Evolutionary conservation across 2,888 invertebrate species (phyloP), one percentile per base, ranked within the genome.

Genomic region (Micropterix aruncella): DNA sequence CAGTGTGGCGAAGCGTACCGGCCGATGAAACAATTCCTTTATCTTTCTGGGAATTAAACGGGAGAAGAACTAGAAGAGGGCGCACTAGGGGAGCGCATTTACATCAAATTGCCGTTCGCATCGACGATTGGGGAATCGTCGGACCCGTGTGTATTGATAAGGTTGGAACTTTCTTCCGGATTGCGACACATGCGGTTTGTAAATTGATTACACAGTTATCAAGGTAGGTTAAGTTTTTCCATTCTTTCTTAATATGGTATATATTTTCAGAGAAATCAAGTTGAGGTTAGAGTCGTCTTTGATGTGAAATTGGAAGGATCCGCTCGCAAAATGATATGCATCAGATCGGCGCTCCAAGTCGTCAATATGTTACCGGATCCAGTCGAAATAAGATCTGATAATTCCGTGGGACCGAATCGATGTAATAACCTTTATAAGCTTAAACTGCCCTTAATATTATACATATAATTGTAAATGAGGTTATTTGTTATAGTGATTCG

Each of bases 71-170:
- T 65, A 70, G 75, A 47, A 63, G 79, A 37, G 73, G 76, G 56
- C 82, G 86, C 60, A 83, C 85, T 0, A 88, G 87, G 60, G 78
- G 80, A 56, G 72, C 83, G 52, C 75, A 80, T 55, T 76, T 88
- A 56, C 92, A 93, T 69, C 93, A 94, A 63, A 75, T 99, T 49
- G 78, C 83, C 37, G 85, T 96, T 37, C 77, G 85, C 44, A 83
- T 97, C 16, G 87, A 91, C 52, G 93, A 92, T 43, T 97, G 95
- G 93, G 76, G 82, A 50, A 67, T 75, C 52, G 79, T 91, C 42
- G 80, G 83, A 52, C 92, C 96, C 1, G 86, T 99, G 14, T 89
- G 93, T 5, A 89, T 99, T 1, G 97, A 99, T 65, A 83, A 89
- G 61, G 95, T 96, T 16, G 97, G 97, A 2, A 79, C 88, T 38